These are phyloP conservation scores for Neomorphus geoffroyi DNA, from an alignment of 2,797 vertebrate genomes.

Conservation along the genomic window DNA sequence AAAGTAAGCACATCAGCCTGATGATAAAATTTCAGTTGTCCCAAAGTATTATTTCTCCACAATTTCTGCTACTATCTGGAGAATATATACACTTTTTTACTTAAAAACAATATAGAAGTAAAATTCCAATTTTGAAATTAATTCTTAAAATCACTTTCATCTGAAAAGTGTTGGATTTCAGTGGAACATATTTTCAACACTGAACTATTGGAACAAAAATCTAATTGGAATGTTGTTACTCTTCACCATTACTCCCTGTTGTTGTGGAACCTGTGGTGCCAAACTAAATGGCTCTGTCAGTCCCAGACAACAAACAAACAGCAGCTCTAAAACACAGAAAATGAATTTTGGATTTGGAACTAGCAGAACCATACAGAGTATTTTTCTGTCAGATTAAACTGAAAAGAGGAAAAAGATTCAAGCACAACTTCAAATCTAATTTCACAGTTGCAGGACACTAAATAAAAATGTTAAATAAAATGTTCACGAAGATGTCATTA, in stretches of 20 bases:
- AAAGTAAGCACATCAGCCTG: background rate
- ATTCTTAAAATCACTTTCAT: background rate
- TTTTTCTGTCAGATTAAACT: background rate
- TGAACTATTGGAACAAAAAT: background rate
- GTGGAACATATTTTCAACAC: background rate
- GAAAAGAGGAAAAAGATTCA: background rate
- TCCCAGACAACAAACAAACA: background rate
- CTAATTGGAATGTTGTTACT: background rate
- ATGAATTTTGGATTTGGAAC: background rate
- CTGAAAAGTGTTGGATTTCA: constrained; percentile 9
- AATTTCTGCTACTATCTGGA: background rate
- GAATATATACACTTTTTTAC: background rate
- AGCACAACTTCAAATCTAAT: background rate
- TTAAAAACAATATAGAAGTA: background rate
- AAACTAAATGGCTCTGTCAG: background rate
- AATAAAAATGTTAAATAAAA: background rate
- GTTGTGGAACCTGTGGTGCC: background rate
- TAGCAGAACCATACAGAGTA: background rate
- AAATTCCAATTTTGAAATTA: background rate
- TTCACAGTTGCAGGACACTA: constrained; percentile 15
- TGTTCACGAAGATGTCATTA: background rate
- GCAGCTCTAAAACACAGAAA: background rate
- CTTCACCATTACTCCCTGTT: background rate
- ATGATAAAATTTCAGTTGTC: background rate
- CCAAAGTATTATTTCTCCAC: background rate